Conservation (phyloP, 2,888 invertebrate species). For the Chrysolina haemoptera region DNA sequence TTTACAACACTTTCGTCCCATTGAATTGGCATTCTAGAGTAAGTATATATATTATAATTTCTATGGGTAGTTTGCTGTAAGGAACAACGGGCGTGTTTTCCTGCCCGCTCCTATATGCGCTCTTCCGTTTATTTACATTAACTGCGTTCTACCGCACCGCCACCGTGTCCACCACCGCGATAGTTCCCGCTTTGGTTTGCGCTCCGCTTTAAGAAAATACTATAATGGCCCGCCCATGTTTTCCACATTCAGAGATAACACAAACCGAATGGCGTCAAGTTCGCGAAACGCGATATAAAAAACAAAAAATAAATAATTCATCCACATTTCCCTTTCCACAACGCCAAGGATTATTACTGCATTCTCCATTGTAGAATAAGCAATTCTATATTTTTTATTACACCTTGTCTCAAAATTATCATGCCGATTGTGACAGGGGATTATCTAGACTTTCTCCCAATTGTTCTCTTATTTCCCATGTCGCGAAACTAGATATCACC, state of each 20-base stretch:
- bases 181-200: too few relatives aligned
- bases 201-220: not conserved
- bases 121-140: too few relatives aligned
- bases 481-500: slow-evolving; percentile 38
- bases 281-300: slow-evolving; percentile 27
- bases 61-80: too few relatives aligned
- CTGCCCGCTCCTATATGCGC: too few relatives aligned
- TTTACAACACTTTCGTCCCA: too few relatives aligned
- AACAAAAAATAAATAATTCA: slow-evolving; percentile 35
- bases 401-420: slow-evolving; percentile 39
- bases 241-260: slow-evolving; percentile 27
- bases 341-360: slow-evolving; percentile 31
- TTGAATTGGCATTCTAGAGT: too few relatives aligned
- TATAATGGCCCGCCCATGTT: slow-evolving; percentile 4
- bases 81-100: too few relatives aligned
- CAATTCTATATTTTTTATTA: slow-evolving; percentile 40
- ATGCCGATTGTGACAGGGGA: slow-evolving; percentile 37
- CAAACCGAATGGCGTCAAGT: slow-evolving; percentile 27
- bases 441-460: slow-evolving; percentile 42
- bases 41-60: too few relatives aligned
- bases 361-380: slow-evolving; percentile 30
- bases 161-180: too few relatives aligned
- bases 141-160: too few relatives aligned
- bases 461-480: slow-evolving; percentile 43
- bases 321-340: slow-evolving; percentile 21